These are phyloP conservation scores for Cochlearius cochlearius DNA, from an alignment of 2,113 vertebrate genomes.

Conservation along the genomic window DNA sequence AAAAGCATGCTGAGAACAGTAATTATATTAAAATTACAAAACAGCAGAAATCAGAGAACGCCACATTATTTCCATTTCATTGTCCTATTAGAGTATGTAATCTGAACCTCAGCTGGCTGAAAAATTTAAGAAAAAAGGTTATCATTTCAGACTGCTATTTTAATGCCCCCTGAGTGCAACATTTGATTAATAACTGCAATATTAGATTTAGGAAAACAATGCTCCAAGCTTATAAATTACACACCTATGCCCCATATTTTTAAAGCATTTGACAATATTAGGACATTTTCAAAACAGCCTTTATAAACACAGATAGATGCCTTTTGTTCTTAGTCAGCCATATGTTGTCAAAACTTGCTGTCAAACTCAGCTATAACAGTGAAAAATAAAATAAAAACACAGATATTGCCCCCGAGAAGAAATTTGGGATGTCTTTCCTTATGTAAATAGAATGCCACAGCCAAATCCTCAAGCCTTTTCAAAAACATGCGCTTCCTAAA, in stretches of 20 bases:
- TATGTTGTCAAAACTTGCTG: not conserved
- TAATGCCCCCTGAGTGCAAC: not conserved
- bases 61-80: not conserved
- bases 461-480: not conserved
- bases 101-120: not conserved
- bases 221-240: not conserved
- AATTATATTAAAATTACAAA: slow-evolving; percentile 46
- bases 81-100: not conserved
- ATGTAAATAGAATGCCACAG: not conserved
- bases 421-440: not conserved
- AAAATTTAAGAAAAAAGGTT: not conserved
- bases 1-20: slow-evolving; percentile 48
- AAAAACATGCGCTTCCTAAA: not conserved
- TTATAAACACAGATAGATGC: not conserved
- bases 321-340: not conserved
- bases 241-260: not conserved
- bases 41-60: not conserved
- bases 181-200: not conserved
- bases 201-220: not conserved
- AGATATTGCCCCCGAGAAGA: not conserved
- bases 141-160: not conserved
- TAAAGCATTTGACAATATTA: not conserved
- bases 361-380: not conserved
- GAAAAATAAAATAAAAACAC: not conserved
- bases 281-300: not conserved